Conservation (phyloP, 2,113 vertebrate species). For the Syngnathus scovelli region DNA sequence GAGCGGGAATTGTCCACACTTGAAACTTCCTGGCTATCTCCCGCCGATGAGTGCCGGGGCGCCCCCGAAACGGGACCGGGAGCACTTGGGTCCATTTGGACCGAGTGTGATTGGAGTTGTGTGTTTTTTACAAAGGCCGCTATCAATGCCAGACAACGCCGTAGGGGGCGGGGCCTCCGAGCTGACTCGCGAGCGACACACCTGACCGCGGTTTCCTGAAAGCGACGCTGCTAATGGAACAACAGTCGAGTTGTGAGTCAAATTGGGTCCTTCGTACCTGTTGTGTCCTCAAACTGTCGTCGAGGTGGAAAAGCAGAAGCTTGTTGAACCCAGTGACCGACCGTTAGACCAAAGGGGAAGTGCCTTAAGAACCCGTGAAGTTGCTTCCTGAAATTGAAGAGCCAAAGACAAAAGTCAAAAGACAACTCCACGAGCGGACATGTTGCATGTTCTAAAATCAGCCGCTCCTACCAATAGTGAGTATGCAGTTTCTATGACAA, state of each 20-base stretch:
- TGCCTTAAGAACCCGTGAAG: background rate
- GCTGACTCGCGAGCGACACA: background rate
- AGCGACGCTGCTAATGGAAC: background rate
- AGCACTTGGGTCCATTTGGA: background rate
- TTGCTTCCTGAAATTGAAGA: background rate
- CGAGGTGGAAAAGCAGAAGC: background rate
- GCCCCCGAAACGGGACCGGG: background rate
- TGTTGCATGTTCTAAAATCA: background rate
- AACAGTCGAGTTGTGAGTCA: background rate
- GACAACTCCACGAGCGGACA: background rate
- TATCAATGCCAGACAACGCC: background rate
- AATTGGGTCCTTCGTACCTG: too few relatives aligned
- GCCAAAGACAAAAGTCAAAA: background rate
- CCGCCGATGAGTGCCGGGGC: background rate
- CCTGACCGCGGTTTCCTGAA: background rate
- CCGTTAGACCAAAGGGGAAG: background rate
- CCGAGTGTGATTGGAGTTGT: background rate
- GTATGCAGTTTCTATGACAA: conserved; percentile 1
- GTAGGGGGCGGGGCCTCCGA: background rate
- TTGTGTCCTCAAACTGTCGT: background rate
- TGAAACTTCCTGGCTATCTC: background rate
- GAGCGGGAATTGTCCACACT: conserved; percentile 1
- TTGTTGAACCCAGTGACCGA: background rate
- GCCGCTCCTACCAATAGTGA: background rate
- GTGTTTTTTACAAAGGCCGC: background rate